Base-by-base conservation (phyloP, 2,888 invertebrate species). In the Ophioninae sp. region DNA sequence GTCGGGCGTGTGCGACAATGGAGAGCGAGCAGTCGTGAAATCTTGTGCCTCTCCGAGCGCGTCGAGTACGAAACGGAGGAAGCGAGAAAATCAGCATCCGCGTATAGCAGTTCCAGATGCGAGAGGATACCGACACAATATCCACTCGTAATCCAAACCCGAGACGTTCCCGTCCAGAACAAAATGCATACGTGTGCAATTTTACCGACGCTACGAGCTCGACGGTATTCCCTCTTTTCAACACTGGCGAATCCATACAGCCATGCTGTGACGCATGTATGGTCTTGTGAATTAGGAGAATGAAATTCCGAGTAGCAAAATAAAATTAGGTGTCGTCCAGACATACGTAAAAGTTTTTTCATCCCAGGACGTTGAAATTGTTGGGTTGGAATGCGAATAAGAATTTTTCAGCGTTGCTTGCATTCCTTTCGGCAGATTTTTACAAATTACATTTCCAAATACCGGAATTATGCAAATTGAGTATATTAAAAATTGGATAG, bases 11-110 rank as follows among this genome's bases (percentile, higher is more conserved):
- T 75, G 80, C 74, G 83, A 83, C 85, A 85, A 85, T 84, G 79
- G 84, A 75, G 69, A 67, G 68, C 77, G 85, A 71, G 68, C 78
- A 76, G 84, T 84, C 83, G 82, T 84, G 85, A 79, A 85, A 86
- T 86, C 83, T 79, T 82, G 80, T 75, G 65, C 65, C 79, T 61
- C 76, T 61, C 76, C 83, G 81, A 86, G 87, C 81, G 79, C 81
- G 80, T 75, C 69, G 75, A 79, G 67, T 79, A 82, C 72, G 61
- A 84, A 73, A 72, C 79, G 22, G 22, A 65, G 75, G 69, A 76
- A 79, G 64, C 74, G 73, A 71, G 75, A 67, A 73, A 79, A 83
- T 76, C 80, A 76, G 71, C 69, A 79, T 63, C 61, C 61, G 41
- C 41, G 51, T 79, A 58, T 68, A 63, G 30, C n/a, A 44, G 23